Evolutionary conservation across 2,888 invertebrate species (phyloP).

Genomic region (Tinea pellionella): DNA sequence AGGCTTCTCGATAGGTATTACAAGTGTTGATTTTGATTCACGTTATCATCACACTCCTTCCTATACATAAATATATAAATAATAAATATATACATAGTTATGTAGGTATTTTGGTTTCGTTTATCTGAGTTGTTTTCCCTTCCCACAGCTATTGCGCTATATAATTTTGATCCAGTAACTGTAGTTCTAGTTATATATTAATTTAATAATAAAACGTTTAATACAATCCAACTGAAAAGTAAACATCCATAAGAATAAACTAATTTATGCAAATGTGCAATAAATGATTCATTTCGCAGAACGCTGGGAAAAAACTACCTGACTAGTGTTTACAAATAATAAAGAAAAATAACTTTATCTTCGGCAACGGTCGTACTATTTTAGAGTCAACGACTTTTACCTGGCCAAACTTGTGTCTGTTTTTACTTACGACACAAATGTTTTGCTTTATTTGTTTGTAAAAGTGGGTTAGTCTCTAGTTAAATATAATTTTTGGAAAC

Average conservation of each 20-base stretch:
- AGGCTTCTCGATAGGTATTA: background rate
- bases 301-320: background rate
- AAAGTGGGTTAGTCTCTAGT: background rate
- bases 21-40: background rate
- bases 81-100: background rate
- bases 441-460: slow-evolving; percentile 2
- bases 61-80: background rate
- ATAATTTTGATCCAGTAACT: background rate
- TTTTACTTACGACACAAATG: background rate
- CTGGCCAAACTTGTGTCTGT: slow-evolving; percentile 6
- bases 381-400: slow-evolving; percentile 38
- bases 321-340: slow-evolving; percentile 19
- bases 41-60: background rate
- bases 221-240: background rate
- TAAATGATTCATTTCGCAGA: background rate
- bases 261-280: slow-evolving; percentile 1
- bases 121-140: background rate
- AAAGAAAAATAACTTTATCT: slow-evolving; percentile 21
- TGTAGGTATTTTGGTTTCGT: background rate
- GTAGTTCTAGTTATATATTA: background rate
- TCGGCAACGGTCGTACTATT: slow-evolving; percentile 35
- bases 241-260: background rate
- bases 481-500: background rate
- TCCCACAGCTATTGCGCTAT: background rate
- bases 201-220: background rate